Conservation (phyloP, 2,797 vertebrate species). For the Eulemur rubriventer region DNA sequence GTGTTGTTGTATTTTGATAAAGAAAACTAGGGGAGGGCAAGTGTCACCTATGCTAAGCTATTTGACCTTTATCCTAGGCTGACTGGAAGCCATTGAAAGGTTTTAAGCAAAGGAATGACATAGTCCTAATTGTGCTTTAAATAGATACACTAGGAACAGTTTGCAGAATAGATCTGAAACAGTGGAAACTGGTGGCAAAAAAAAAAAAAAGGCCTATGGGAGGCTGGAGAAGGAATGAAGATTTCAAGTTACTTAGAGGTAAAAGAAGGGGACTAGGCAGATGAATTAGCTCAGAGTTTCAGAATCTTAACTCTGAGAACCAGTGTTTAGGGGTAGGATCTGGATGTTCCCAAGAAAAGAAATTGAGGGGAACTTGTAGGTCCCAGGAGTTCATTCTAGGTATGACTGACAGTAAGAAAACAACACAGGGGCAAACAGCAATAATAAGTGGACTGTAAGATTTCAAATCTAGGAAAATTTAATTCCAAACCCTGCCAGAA, state of each 20-base stretch:
- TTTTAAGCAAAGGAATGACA: not conserved
- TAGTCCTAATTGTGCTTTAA: not conserved
- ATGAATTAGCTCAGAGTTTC: not conserved
- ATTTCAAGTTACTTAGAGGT: not conserved
- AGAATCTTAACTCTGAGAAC: not conserved
- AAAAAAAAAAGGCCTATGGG: not conserved
- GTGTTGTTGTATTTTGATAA: not conserved
- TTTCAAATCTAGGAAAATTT: not conserved
- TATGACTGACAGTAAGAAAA: not conserved
- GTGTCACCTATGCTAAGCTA: not conserved
- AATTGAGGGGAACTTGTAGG: not conserved
- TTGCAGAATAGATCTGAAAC: not conserved
- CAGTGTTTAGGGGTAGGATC: not conserved
- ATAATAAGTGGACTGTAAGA: not conserved
- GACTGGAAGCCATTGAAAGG: not conserved
- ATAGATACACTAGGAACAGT: slow-evolving; percentile 13
- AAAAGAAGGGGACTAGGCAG: not conserved
- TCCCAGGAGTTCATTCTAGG: not conserved
- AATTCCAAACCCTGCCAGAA: not conserved
- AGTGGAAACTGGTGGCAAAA: not conserved
- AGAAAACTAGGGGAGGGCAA: not conserved
- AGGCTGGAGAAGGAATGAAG: not conserved
- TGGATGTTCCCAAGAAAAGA: not conserved
- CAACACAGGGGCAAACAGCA: not conserved
- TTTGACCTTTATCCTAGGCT: not conserved